Conservation (phyloP, 2,797 vertebrate genomes). For the Nannoperca obscura region DNA sequence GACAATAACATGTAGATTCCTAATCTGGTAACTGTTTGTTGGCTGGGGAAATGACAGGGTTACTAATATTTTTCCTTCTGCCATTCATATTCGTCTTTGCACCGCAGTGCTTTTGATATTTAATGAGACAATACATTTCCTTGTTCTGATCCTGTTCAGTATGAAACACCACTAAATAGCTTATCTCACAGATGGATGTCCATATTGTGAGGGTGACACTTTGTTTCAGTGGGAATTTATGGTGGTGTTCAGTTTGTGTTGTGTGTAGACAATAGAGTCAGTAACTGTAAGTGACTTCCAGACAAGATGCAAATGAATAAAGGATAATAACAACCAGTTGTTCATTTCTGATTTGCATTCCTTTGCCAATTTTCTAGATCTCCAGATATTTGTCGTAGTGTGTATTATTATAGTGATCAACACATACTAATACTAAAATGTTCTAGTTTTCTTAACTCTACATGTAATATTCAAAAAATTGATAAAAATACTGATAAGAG, state of each 20-base stretch:
- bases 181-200: conserved; percentile 28
- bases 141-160: conserved; percentile 13
- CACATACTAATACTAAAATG: not conserved
- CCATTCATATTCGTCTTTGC: not conserved
- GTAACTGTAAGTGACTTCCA: conserved; percentile 19
- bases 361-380: not conserved
- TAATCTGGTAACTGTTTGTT: conserved; percentile 14
- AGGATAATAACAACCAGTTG: not conserved
- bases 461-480: not conserved
- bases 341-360: not conserved
- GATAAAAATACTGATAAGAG: too few relatives aligned
- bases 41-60: not conserved
- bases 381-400: not conserved
- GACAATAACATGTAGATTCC: conserved; percentile 15
- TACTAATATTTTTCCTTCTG: not conserved
- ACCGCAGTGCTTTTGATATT: not conserved
- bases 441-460: not conserved
- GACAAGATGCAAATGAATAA: conserved; percentile 26
- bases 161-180: conserved; percentile 27
- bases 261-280: conserved; percentile 22
- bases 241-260: conserved; percentile 19
- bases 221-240: conserved; percentile 29
- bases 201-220: conserved; percentile 10
- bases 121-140: conserved; percentile 26
- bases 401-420: not conserved